Base-by-base conservation (phyloP, 2,113 vertebrate species). In the Acanthisitta chloris region DNA sequence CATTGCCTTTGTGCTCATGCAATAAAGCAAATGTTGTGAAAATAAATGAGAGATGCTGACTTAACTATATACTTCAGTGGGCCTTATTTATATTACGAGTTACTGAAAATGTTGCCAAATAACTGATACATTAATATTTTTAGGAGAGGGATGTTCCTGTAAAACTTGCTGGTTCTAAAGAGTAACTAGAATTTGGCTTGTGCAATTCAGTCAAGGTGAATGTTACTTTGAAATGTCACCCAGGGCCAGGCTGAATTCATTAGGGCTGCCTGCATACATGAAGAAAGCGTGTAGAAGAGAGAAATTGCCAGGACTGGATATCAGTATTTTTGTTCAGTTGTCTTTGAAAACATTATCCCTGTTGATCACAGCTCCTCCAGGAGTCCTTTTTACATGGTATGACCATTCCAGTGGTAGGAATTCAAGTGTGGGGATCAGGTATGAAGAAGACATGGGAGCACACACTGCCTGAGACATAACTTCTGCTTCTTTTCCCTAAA, bases 11-110 rank as follows among this genome's bases (percentile, higher is more conserved):
- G 69, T 85, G 54, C 33, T 90, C 58, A 34, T 74, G 33, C n/a
- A 64, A 86, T 78, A 92, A 93, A 91, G 59, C 42, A 74, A 95
- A 78, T 70, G 36, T 65, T 94, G 48, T 80, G 77, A 79, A 93
- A 81, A 59, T 66, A 57, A 82, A 82, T 82, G 72, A 91, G 73
- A 82, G 46, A 42, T 55, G 52, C 51, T 79, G 64, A 65, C 29
- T 85, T 90, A 74, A 66, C 31, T 52, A 13, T 65, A 23, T 20
- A 62, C 86, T 88, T 86, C 86, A 79, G 2, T 48, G 29, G 55
- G 20, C 23, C 92, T 82, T 81, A 51, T 93, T 94, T 95, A 57
- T 84, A 51, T 79, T 91, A 51, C 8, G 36, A 34, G 14, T 73
- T 81, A 81, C 55, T 83, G 64, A 92, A 92, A 95, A 67, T 55